Conservation (phyloP, 2,797 vertebrate genomes). For the Falco concolor region DNA sequence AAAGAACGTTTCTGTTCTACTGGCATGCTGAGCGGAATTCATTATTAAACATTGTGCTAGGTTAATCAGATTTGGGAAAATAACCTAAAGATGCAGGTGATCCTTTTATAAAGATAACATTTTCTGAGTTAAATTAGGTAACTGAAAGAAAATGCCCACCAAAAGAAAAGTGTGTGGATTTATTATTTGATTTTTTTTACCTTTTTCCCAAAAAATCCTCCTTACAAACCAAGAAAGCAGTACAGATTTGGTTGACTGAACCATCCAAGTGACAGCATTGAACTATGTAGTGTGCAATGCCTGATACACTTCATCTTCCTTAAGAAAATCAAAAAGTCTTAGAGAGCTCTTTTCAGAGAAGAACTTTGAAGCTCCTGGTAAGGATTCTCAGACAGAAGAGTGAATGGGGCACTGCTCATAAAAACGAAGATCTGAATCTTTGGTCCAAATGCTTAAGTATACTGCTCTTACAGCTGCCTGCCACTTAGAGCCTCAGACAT, state of each 20-base stretch:
- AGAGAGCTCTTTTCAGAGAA: background rate
- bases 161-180: background rate
- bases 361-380: background rate
- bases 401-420: background rate
- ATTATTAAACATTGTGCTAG: constrained; percentile 6
- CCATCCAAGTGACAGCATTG: background rate
- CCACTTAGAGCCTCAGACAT: background rate
- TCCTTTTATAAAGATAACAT: background rate
- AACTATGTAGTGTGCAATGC: fast-evolving
- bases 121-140: constrained; percentile 11
- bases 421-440: background rate
- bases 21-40: constrained; percentile 29
- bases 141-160: background rate
- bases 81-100: background rate
- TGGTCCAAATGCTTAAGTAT: background rate
- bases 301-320: background rate
- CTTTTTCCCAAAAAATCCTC: background rate
- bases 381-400: background rate
- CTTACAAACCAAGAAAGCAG: background rate
- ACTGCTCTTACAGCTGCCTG: background rate
- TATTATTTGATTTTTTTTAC: background rate
- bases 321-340: background rate
- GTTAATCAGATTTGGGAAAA: constrained; percentile 33
- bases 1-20: constrained; percentile 23
- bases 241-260: background rate